Evolutionary conservation across 2,888 invertebrate genomes (phyloP).

Genomic region (Eupithecia centaureata): DNA sequence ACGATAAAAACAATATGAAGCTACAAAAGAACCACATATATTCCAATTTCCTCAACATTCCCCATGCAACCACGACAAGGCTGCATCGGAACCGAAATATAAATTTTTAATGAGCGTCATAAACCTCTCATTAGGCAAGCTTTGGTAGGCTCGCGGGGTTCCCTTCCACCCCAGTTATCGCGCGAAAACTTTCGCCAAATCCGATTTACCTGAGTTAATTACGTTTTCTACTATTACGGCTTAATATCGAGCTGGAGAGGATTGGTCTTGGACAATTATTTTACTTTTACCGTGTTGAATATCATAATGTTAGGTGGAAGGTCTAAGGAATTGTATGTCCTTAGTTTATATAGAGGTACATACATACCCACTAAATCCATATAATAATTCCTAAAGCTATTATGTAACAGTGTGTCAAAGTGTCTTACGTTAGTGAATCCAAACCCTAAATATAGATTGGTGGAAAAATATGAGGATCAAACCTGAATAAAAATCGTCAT

Average conservation of each 20-base stretch:
- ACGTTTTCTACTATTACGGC: conserved; percentile 75
- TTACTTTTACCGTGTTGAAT: not conserved
- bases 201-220: conserved; percentile 82
- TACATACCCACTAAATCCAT: too few species aligned
- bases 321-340: not conserved
- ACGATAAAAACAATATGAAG: not conserved
- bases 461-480: too few species aligned
- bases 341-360: too few species aligned
- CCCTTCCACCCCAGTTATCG: conserved; percentile 74
- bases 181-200: conserved; percentile 77
- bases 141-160: conserved; percentile 43
- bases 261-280: conserved; percentile 36
- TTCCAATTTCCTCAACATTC: conserved; percentile 4
- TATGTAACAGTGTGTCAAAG: too few species aligned
- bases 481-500: too few species aligned
- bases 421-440: too few species aligned
- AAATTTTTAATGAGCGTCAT: conserved; percentile 54
- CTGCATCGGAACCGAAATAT: conserved; percentile 46
- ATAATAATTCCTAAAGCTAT: not conserved
- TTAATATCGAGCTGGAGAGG: conserved; percentile 37
- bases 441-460: not conserved
- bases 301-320: not conserved
- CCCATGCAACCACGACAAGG: conserved; percentile 22
- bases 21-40: not conserved
- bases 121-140: conserved; percentile 49